Base-by-base conservation (phyloP, 2,113 vertebrate species). In the Cheirogaleus medius region DNA sequence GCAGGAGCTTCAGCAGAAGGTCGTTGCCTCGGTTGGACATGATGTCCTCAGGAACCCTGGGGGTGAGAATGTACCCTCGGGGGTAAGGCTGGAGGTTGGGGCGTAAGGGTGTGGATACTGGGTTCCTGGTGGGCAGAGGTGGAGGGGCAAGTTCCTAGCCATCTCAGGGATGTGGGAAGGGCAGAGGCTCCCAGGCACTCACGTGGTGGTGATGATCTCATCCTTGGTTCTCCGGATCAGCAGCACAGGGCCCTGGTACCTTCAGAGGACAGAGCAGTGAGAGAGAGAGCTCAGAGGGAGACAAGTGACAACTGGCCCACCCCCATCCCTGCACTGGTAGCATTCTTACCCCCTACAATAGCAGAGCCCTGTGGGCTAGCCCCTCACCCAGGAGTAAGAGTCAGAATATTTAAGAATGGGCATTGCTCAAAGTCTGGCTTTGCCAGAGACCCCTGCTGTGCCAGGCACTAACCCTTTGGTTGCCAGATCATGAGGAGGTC, bases 191-290 rank as follows among this genome's bases (percentile, higher is more conserved):
- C 92, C 29, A 34, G 37, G 66, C 47, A 98, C 99, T 99, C 97
- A 99, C 99, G 98, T 99, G 66, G 99, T 99, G 27, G 99, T 99
- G 97, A 99, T 99, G 97, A 99, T 99, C 98, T 99, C 99, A 96
- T 99, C 99, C 98, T 99, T 99, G 92, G 99, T 99, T 98, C 99
- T 99, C 85, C 99, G 98, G 96, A 99, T 99, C 95, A 99, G 97
- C 90, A 99, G 95, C 84, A 99, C 99, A 6, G 99, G 99, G 76
- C 99, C 99, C 97, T 99, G 99, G 97, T 99, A 99, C 98, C 99
- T 99, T 95, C 25, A 89, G 83, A 83, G 87, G 39, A 82, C 84
- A 95, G 54, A 37, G n/a, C 5, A 34, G 64, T 23, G 27, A 25
- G n/a, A 73, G 56, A 77, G 32, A 63, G 81, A 25, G 8, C 69